Evolutionary conservation across 2,797 vertebrate genomes (phyloP).

Genomic region (Cynopterus sphinx): DNA sequence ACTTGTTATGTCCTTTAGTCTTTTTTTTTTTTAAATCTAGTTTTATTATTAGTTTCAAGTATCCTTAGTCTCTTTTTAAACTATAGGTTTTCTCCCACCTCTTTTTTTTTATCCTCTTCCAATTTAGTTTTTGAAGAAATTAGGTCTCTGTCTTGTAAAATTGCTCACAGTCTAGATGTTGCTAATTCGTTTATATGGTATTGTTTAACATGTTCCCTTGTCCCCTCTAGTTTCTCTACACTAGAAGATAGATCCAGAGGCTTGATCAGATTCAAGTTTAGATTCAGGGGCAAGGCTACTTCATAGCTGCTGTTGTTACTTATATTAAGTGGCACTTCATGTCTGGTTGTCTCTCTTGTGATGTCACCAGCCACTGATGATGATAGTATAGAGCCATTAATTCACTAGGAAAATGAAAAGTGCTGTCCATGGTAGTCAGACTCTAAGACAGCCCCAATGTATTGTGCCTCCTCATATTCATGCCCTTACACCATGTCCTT

Average conservation of each 20-base stretch:
- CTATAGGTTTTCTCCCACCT: background rate
- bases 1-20: background rate
- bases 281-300: background rate
- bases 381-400: background rate
- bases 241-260: background rate
- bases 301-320: background rate
- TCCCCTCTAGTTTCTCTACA: background rate
- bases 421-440: background rate
- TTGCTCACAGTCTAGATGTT: background rate
- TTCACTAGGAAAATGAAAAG: background rate
- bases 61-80: background rate
- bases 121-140: background rate
- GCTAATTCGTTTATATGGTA: background rate
- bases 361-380: background rate
- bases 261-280: constrained; percentile 1
- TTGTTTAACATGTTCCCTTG: background rate
- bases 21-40: background rate
- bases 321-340: background rate
- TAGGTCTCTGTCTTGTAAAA: constrained; percentile 5
- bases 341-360: background rate
- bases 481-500: background rate
- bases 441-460: background rate
- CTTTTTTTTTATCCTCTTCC: background rate
- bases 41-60: too few relatives aligned
- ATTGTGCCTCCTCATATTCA: background rate